These are phyloP conservation scores for Phocoena phocoena DNA, from an alignment of 2,113 vertebrate species.

Conservation along the genomic window DNA sequence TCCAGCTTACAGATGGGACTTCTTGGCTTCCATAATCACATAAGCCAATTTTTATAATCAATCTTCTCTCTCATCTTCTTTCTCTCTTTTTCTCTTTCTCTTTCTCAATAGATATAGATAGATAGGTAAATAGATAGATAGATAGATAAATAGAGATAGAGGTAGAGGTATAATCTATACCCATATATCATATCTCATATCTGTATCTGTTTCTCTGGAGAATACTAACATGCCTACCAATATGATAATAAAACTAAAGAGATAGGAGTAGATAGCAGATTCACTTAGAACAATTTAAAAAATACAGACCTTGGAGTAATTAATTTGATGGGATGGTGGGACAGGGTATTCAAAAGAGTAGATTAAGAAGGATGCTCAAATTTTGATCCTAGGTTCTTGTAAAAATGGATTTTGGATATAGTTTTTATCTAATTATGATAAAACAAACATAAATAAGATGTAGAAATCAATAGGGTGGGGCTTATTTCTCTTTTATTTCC, in stretches of 20 bases:
- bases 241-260: background rate
- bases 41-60: background rate
- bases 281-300: background rate
- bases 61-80: background rate
- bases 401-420: background rate
- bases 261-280: background rate
- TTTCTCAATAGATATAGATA: no score
- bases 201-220: background rate
- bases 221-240: background rate
- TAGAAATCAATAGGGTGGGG: background rate
- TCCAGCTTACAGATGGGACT: background rate
- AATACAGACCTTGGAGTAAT: background rate
- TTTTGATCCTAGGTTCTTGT: background rate
- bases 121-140: background rate
- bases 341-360: background rate
- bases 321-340: background rate
- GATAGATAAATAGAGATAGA: background rate
- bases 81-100: no score
- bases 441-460: background rate
- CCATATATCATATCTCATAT: background rate
- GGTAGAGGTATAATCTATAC: background rate
- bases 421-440: background rate
- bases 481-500: background rate
- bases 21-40: background rate
- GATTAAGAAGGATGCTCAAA: background rate